phyloP scores from a whole-genome alignment of 2,888 invertebrate species.

The Dolomedes plantarius region DNA sequence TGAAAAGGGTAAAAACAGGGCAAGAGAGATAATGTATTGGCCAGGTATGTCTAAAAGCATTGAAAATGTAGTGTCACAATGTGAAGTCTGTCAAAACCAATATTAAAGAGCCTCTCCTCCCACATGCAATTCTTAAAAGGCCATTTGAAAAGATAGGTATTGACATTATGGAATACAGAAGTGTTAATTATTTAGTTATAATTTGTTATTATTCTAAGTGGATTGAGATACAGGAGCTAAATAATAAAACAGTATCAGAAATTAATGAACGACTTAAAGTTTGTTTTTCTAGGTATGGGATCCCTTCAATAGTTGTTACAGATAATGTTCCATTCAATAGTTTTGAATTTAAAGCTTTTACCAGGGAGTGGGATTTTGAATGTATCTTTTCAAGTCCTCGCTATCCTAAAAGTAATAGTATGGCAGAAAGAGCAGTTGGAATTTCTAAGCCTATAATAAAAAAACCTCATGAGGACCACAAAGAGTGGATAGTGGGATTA shows the following conservation, averaged over 20 bases:
- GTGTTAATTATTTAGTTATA: constrained; percentile 2
- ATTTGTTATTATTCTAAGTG: constrained; percentile 11
- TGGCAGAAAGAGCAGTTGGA: constrained; percentile 17
- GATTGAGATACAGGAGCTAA: background rate
- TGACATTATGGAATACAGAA: background rate
- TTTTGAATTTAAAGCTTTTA: too few relatives aligned
- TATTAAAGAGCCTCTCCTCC: constrained; percentile 1
- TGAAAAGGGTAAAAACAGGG: constrained; percentile 23
- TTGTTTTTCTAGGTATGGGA: background rate
- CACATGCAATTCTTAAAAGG: constrained; percentile 31
- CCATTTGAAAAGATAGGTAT: constrained; percentile 18
- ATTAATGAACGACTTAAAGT: background rate
- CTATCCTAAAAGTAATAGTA: constrained; percentile 6
- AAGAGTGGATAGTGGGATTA: background rate
- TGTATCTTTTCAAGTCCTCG: background rate
- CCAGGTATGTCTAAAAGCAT: constrained; percentile 31
- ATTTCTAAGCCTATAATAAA: constrained; percentile 18
- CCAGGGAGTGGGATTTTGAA: too few relatives aligned
- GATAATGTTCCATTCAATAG: constrained; percentile 29
- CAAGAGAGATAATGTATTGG: constrained; percentile 47
- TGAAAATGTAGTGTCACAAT: constrained; percentile 13
- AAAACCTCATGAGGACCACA: too few relatives aligned
- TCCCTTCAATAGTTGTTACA: background rate
- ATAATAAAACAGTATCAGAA: background rate
- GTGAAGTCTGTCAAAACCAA: constrained; percentile 29